Evolutionary conservation across 2,888 invertebrate genomes (phyloP), one percentile per base, ranked within the genome.

Genomic region (Tinea pellionella): DNA sequence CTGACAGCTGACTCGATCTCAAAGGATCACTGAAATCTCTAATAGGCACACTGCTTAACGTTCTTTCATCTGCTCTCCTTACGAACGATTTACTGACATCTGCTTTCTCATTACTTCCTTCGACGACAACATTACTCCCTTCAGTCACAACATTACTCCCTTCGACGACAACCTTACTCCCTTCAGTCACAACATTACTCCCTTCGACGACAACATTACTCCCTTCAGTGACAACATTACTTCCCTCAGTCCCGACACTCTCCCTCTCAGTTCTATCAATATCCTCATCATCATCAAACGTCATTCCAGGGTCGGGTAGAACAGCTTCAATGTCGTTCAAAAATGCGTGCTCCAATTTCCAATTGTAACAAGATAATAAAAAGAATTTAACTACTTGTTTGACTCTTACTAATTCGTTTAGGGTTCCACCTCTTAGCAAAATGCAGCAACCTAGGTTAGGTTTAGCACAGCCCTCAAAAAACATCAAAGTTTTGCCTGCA

Each of bases 311-410:
- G 67, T 85, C 82, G 0, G 88, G 88, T n/a, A 88, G 60, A 0
- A 75, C 67, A 0, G 87, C 88, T 65, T 82, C 96, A 67, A 95
- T 96, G 73, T 96, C 95, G 63, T 96, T 96, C 81, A 97, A 90
- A 76, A 96, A 98, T 0, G 97, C 94, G 68, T 94, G 93, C 77
- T 99, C 99, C 51, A 98, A 83, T 58, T 94, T 91, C 92, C 96
- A 96, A 68, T 98, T 98, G 76, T 98, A 98, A 41, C 93, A 91
- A 0, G 94, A 92, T 62, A 94, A 93, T 0, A 96, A 89, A 89
- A 97, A 90, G 70, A 94, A 93, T 57, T 92, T 92, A 0, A 94
- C 91, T 0, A 97, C 94, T 67, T 91, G 92, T 75, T 98, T 98
- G 0, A 97, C 92, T 71, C 92, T 90, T 9, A 91, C 88, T 7